Conservation (phyloP, 2,888 invertebrate genomes). For the Unio delphinus region DNA sequence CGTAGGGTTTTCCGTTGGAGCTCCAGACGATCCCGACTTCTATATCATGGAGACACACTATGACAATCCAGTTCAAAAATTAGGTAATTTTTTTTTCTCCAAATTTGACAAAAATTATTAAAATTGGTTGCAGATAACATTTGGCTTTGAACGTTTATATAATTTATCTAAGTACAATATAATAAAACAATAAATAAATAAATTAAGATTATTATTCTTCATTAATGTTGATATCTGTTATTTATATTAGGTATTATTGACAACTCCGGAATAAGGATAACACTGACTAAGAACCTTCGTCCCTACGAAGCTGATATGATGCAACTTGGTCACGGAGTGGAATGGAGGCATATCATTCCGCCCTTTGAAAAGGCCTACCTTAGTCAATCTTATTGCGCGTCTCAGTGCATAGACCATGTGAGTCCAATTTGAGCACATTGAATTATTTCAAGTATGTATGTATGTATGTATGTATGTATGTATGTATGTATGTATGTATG, state of each 20-base stretch:
- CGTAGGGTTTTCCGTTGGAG: slow-evolving; percentile 39
- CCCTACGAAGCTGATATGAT: slow-evolving; percentile 86
- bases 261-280: slow-evolving; percentile 80
- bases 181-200: no score
- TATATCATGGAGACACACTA: slow-evolving; percentile 46
- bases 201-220: not conserved
- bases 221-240: not conserved
- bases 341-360: slow-evolving; percentile 82
- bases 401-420: slow-evolving; percentile 85
- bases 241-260: slow-evolving; percentile 70
- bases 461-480: no score
- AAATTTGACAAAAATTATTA: no score
- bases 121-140: no score
- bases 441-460: no score
- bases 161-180: no score
- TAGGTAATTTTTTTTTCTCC: no score
- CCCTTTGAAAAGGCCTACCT: slow-evolving; percentile 84
- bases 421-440: slow-evolving; percentile 24
- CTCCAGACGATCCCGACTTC: slow-evolving; percentile 25
- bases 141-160: no score
- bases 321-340: slow-evolving; percentile 75
- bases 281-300: slow-evolving; percentile 82
- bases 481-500: no score
- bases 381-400: slow-evolving; percentile 87
- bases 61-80: slow-evolving; percentile 26